Base-by-base conservation (phyloP, 2,113 vertebrate species). In the Chiloscyllium plagiosum region DNA sequence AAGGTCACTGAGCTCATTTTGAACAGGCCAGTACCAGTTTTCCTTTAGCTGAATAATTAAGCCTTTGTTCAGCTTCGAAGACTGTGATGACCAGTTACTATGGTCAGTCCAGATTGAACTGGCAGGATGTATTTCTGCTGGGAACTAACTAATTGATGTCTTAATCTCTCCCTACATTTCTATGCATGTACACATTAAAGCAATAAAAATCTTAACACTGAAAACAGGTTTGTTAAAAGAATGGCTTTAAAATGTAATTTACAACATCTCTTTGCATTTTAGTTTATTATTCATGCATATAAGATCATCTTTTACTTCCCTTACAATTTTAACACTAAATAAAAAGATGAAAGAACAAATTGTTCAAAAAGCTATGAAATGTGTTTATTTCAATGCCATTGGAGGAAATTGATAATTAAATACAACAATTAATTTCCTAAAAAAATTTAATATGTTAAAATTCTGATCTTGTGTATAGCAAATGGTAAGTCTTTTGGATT, bases 1-100 rank as follows among this genome's bases (percentile, higher is more conserved):
- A 97, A 98, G 97, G 97, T 98, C 98, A 97, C 83, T 50, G 83
- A 97, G 97, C 97, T 97, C 97, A 97, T 98, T 98, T 98, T 97
- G 97, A 97, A 97, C 97, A 96, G 97, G 97, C 97, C 97, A 96
- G 97, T 97, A 97, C 97, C 96, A 96, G 70, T 96, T 96, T 96
- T 96, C 56, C 96, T 56, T 56, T 33, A 65, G 96, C 69, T 97
- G 97, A 98, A 98, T 97, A 98, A 98, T 98, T 97, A 97, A 97
- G 97, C 97, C 98, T 97, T 98, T 98, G 97, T 98, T 96, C 96
- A 96, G 97, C 96, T 96, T 94, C 66, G 0, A 96, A 95, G 96
- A 96, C 96, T 97, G 92, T 97, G 96, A 96, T 97, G 96, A 96
- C 97, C 96, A 97, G 92, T 94, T 66, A 94, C 92, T 94, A 66